Base-by-base conservation (phyloP, 2,797 vertebrate genomes). In the Protonibea diacanthus region DNA sequence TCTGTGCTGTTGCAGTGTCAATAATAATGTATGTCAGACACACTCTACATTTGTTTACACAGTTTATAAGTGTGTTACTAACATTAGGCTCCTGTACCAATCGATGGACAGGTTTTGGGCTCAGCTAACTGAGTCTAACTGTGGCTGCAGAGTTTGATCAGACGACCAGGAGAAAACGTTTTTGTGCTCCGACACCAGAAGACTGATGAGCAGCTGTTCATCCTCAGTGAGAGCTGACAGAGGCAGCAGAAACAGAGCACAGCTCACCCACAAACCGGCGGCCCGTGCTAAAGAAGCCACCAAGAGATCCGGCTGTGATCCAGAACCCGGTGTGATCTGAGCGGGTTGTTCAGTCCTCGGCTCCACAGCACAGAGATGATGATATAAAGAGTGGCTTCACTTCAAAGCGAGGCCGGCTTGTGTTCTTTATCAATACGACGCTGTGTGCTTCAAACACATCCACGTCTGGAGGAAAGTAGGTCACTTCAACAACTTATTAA, bases 191-290 rank as follows among this genome's bases (percentile, higher is more conserved):
- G 72, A 82, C 74, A 83, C 42, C 69, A 48, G 52, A 69, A 74
- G 80, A 87, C 80, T 75, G 80, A 91, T 86, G 81, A 74, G 73
- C 77, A 69, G 80, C 73, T 83, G 78, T 72, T 87, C 48, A 66
- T 92, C 87, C 84, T 66, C 68, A 78, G 52, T 77, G 66, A 74
- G 71, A 78, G 74, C 70, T 61, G 69, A 63, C 70, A 80, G 71
- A 70, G 71, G 71, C 84, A 71, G 82, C 53, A 78, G 48, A 78
- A 59, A 76, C 57, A 59, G 56, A 12, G 4, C 60, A 17, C 49
- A 18, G 23, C 60, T 64, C 48, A 61, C 5, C 23, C 1, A 29
- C 44, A 77, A 68, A 83, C 81, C 33, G 27, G 42, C 17, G 5
- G 17, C 42, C 67, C n/a, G 53, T 21, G 74, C 66, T 15, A 6